Evolutionary conservation across 37 sponge, comb jelly and placozoan species (phyloP).

Genomic region (Cladorhizidae sp.): DNA sequence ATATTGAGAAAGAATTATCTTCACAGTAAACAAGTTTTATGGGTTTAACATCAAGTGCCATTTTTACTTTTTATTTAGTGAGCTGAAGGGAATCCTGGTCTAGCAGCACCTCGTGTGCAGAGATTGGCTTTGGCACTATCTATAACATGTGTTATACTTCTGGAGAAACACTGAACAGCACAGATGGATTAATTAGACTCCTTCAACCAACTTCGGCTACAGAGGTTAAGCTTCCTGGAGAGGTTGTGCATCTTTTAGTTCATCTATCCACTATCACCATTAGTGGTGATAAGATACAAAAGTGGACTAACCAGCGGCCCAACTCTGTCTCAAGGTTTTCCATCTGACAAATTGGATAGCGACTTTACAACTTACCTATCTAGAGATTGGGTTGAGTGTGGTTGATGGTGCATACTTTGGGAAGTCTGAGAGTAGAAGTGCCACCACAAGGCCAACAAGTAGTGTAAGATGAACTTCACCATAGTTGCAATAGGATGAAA

Average conservation of each 20-base stretch:
- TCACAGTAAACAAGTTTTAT: constrained; percentile 13
- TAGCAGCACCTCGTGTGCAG: background rate
- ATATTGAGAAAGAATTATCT: constrained; percentile 7
- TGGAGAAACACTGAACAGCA: too few relatives aligned
- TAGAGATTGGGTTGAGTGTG: background rate
- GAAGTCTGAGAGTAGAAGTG: background rate
- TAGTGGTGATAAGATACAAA: too few relatives aligned
- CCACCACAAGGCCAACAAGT: constrained; percentile 11
- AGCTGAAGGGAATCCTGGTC: too few relatives aligned
- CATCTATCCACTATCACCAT: too few relatives aligned
- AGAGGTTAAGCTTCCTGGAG: too few relatives aligned
- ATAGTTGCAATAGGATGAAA: constrained; percentile 33
- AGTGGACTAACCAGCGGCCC: too few relatives aligned
- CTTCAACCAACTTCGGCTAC: too few relatives aligned
- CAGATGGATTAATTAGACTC: too few relatives aligned
- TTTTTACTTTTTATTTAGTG: background rate
- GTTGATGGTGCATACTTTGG: background rate
- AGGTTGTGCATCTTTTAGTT: too few relatives aligned
- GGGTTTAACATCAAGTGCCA: background rate
- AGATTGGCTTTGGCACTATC: constrained; percentile 4
- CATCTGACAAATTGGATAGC: too few relatives aligned
- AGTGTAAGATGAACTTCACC: constrained; percentile 25
- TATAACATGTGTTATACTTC: constrained; percentile 2
- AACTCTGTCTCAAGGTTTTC: too few relatives aligned
- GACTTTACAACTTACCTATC: background rate